A percentile compares a stretch with the other conserved stretches of the same genome.
These are phyloP conservation scores for Urocynchramus pylzowi DNA, from an alignment of 2,113 vertebrate genomes.

Conservation along the genomic window DNA sequence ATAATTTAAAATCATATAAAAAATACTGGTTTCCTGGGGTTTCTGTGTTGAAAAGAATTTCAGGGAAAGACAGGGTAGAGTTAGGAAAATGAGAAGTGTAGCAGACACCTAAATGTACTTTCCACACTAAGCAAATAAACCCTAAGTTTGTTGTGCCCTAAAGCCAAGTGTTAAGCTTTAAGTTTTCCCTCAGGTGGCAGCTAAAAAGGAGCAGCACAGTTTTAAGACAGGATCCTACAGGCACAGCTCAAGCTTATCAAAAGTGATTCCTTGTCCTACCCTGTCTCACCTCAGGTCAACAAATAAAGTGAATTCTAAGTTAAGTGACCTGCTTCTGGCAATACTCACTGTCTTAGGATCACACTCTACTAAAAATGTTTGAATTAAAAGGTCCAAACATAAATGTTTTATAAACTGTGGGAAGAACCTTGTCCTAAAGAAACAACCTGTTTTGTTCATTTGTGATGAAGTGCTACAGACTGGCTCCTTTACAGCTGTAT, in stretches of 20 bases:
- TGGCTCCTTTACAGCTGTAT: neutral
- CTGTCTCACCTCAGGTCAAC: neutral
- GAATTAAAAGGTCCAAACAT: neutral
- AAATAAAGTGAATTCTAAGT: neutral
- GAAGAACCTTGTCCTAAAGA: neutral
- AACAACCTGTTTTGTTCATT: neutral
- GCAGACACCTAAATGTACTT: neutral
- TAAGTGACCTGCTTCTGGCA: neutral
- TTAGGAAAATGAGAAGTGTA: neutral
- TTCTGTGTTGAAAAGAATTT: neutral
- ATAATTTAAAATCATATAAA: neutral
- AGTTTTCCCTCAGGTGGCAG: neutral
- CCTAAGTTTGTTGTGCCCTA: neutral
- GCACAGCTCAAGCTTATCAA: neutral
- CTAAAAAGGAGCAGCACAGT: neutral
- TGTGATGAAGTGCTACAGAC: neutral
- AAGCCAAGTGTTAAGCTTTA: neutral
- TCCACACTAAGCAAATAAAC: neutral
- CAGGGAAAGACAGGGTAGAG: neutral
- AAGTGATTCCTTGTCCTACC: neutral
- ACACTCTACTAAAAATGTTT: neutral
- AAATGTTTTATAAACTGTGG: neutral
- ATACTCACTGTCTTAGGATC: neutral
- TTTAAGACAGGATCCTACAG: neutral
- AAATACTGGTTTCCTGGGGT: neutral